Conservation (phyloP, 2,113 vertebrate species). For the Neogobius melanostomus region DNA sequence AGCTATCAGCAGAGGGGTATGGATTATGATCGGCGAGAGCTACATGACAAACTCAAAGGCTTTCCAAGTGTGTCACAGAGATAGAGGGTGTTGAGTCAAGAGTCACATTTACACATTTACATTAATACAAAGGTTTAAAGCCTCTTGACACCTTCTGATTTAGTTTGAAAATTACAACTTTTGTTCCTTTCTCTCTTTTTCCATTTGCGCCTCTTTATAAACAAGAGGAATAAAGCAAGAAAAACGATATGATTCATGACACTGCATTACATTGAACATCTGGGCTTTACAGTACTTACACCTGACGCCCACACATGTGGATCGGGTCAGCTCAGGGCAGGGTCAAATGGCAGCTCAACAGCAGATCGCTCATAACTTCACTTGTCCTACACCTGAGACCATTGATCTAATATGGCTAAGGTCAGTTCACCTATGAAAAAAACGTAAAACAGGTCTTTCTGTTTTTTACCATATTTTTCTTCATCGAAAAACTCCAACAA, state of each 20-base stretch:
- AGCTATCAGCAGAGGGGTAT: conserved; percentile 49
- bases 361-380: neutral
- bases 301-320: conserved; percentile 35
- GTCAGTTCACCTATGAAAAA: neutral
- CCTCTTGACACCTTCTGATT: neutral
- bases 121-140: neutral
- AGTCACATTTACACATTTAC: neutral
- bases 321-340: conserved; percentile 13
- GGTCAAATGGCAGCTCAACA: conserved; percentile 8
- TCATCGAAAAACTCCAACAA: too few relatives aligned
- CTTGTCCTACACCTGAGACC: conserved; percentile 21
- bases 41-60: conserved; percentile 37
- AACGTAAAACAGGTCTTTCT: neutral
- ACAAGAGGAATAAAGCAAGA: neutral
- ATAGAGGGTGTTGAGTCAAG: neutral
- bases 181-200: neutral
- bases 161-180: neutral
- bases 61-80: conserved; percentile 35
- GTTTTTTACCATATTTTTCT: neutral
- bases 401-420: neutral
- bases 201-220: neutral
- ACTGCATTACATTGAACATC: neutral
- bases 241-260: too few relatives aligned
- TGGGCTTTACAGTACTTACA: conserved; percentile 15
- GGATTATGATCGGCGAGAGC: conserved; percentile 46